Conservation (phyloP, 2,113 vertebrate genomes). For the Loxodonta africana region DNA sequence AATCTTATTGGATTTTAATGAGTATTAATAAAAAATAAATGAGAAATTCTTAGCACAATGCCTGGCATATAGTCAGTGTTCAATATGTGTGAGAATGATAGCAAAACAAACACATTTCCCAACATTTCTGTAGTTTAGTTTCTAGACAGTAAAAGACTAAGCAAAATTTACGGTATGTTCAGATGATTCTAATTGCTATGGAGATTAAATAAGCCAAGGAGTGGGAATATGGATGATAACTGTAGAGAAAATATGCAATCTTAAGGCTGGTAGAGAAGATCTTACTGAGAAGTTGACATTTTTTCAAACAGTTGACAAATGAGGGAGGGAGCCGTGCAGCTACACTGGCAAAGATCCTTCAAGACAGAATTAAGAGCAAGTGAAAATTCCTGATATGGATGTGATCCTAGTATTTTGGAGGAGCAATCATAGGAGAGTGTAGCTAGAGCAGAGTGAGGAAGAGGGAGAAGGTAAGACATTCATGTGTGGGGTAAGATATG, state of each 20-base stretch:
- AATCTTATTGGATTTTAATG: neutral
- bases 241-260: neutral
- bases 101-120: neutral
- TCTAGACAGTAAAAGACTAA: neutral
- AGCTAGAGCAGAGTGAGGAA: neutral
- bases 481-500: neutral
- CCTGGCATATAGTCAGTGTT: neutral
- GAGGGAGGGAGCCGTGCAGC: too few species aligned
- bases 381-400: neutral
- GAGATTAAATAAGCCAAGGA: neutral
- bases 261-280: neutral
- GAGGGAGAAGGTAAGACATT: neutral
- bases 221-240: neutral
- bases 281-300: neutral
- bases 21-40: neutral
- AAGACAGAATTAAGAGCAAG: neutral
- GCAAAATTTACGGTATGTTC: neutral
- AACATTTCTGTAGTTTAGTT: neutral
- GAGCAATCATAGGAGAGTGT: neutral
- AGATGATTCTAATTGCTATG: neutral
- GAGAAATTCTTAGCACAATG: neutral
- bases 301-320: neutral
- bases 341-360: neutral
- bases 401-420: neutral
- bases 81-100: neutral